These are phyloP conservation scores for Pogonomyrmex barbatus DNA, from an alignment of 1,140 invertebrate species.

Conservation along the genomic window DNA sequence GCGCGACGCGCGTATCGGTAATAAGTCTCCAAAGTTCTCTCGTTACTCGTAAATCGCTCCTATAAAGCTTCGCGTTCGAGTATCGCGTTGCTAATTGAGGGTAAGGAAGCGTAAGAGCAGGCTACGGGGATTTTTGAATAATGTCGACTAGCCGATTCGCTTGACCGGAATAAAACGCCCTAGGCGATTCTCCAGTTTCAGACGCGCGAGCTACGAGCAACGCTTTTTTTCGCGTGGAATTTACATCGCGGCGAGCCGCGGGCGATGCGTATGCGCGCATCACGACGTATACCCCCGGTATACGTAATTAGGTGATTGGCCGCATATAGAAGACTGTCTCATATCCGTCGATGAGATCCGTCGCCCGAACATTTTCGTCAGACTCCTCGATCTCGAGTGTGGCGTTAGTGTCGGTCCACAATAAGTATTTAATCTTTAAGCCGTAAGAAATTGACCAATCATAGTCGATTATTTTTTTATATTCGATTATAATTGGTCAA, in stretches of 20 bases:
- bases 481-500: too few relatives aligned
- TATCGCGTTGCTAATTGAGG: constrained; percentile 64
- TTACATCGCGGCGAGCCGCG: constrained; percentile 47
- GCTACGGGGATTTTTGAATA: constrained; percentile 55
- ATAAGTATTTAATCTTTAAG: too few relatives aligned
- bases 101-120: constrained; percentile 60
- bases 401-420: too few relatives aligned
- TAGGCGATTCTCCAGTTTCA: constrained; percentile 57
- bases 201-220: constrained; percentile 37
- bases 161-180: constrained; percentile 49
- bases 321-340: constrained; percentile 42
- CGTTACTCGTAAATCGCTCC: constrained; percentile 55
- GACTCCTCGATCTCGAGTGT: background rate
- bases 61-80: constrained; percentile 45
- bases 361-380: constrained; percentile 16
- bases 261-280: constrained; percentile 50
- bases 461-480: too few relatives aligned
- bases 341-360: constrained; percentile 18
- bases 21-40: constrained; percentile 55
- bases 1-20: constrained; percentile 13
- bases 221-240: constrained; percentile 39
- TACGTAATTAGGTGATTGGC: constrained; percentile 60
- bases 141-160: constrained; percentile 49
- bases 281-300: constrained; percentile 30
- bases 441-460: too few relatives aligned